Evolutionary conservation across 2,888 invertebrate genomes (phyloP), one percentile per base, ranked within the genome.

Genomic region (Machimus rusticus): DNA sequence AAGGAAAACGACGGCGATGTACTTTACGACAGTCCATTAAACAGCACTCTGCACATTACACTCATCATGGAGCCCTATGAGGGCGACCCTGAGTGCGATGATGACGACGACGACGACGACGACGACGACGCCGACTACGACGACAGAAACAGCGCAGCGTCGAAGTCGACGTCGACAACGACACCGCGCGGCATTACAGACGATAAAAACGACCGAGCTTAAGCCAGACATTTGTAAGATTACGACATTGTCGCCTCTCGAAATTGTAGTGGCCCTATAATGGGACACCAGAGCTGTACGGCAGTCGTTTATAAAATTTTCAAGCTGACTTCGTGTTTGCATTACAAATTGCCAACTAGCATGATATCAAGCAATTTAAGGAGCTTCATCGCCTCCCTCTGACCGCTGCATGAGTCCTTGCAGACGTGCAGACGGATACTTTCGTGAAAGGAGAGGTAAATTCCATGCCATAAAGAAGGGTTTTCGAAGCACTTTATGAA

Each of bases 21-120:
- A 85, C 85, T 85, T 85, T 85, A 85, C 74, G 85, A 74, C 46
- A 46, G 85, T 74, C 85, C 85, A 85, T 85, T 85, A 85, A 85
- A 74, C 85, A 85, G 85, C 57, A 82, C 82, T 82, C 82, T 31
- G 82, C 57, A 82, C 82, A 82, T 82, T 82, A 82, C 82, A 19
- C 55, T 82, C 82, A 57, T 66, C 57, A 37, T 31, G 43, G 43
- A 6, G 19, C 23, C 8, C 43, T 34, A 39, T 19, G 78, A 78
- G 8, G 46, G 28, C 51, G 16, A 46, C 66, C 66, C 66, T 34
- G 81, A 81, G 28, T 14, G 14, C 31, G 51, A 79, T 79, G 79
- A 39, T 31, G 82, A 46, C 82, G 31, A 16, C 79, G 34, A 4
- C 28, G 34, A 81, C 34, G 5, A 34, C 6, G 34, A 34, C 34